Base-by-base conservation (phyloP, 2,113 vertebrate species). In the Sclerurus mexicanus region DNA sequence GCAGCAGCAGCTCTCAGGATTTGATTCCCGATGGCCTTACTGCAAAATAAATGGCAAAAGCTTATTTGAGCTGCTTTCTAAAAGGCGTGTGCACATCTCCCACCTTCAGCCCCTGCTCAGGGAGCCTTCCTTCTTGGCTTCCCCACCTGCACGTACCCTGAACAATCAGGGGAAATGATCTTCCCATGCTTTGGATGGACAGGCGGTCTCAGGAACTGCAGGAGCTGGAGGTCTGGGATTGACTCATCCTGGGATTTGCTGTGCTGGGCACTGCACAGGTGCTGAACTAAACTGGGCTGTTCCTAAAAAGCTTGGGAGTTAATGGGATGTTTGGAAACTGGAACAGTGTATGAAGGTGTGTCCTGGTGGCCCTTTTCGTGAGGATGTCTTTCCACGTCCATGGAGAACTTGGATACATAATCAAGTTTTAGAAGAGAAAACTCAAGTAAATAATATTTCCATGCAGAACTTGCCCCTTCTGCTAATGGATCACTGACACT, bases 391-490 rank as follows among this genome's bases (percentile, higher is more conserved):
- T 82, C 79, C 58, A 94, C 24, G 72, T 83, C 88, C 74, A 86
- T n/a, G 52, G 94, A 90, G 78, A 88, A 62, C 19, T 87, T 91
- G 91, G 87, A 93, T 89, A 66, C 88, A 87, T 72, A 92, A 83
- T 95, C 76, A 39, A 78, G 62, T 92, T 94, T 96, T 94, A 73
- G 95, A 90, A 87, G n/a, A 95, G 49, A 42, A 96, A 52, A 73
- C 28, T 73, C 50, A 85, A 86, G 47, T 95, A 89, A 93, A 82
- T 63, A 60, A 64, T 81, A 72, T 37, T 94, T 94, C 69, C 63
- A 50, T 63, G 50, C 75, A 79, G 73, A 82, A 55, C 75, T 64
- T 28, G 19, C 35, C 89, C 33, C 53, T 93, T 94, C 47, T 68
- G 67, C 66, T 44, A 10, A 22, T 23, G 30, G 42, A 74, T 68